phyloP scores from a whole-genome alignment of 2,113 vertebrate genomes.

The Turnix velox region DNA sequence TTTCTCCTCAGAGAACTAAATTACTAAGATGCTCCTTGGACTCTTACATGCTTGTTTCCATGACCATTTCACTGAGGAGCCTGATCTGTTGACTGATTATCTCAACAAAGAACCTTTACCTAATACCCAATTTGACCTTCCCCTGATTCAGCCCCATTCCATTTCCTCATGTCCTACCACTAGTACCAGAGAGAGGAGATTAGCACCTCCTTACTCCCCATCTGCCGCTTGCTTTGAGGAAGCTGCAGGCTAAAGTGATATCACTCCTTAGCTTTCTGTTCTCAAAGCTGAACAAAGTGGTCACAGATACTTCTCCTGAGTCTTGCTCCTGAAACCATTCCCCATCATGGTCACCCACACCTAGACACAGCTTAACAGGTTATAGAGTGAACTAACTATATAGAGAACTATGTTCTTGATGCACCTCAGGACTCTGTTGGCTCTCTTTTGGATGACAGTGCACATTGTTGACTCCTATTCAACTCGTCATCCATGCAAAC shows the following conservation, averaged over 20 bases:
- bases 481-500: neutral
- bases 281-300: neutral
- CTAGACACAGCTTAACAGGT: neutral
- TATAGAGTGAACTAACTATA: too few species aligned
- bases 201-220: neutral
- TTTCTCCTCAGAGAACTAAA: neutral
- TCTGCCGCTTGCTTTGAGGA: neutral
- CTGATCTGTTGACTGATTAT: neutral
- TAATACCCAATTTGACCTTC: neutral
- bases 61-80: neutral
- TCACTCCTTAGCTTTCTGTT: neutral
- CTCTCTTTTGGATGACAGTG: neutral
- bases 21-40: neutral
- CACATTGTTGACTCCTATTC: neutral
- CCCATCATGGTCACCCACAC: neutral
- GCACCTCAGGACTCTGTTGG: neutral
- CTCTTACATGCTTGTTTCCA: neutral
- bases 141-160: neutral
- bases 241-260: neutral
- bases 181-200: neutral
- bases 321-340: neutral
- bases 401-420: neutral
- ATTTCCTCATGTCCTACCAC: neutral
- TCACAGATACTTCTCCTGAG: neutral
- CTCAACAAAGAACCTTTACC: neutral